Evolutionary conservation across 2,113 vertebrate genomes (phyloP).

Genomic region (Orientallactaga bullata): DNA sequence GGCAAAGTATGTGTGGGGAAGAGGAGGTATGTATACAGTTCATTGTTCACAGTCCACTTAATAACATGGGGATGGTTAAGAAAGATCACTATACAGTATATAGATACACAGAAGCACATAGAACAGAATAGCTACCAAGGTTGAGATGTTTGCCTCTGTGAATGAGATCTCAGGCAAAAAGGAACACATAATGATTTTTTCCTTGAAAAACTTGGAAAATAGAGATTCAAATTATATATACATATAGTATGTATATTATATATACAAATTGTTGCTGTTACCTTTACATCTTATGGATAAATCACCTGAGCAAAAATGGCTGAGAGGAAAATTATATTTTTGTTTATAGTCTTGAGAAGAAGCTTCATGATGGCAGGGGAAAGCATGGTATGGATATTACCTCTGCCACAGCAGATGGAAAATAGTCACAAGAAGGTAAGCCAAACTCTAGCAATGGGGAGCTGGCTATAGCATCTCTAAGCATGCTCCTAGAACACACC

Average conservation of each 20-base stretch:
- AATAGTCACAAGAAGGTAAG: too few relatives aligned
- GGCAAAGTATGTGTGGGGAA: neutral
- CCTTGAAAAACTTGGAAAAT: neutral
- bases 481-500: too few relatives aligned
- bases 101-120: neutral
- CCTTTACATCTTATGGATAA: too few relatives aligned
- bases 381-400: too few relatives aligned
- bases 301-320: too few relatives aligned
- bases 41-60: neutral
- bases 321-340: too few relatives aligned
- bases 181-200: neutral
- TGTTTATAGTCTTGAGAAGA: too few relatives aligned
- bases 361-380: too few relatives aligned
- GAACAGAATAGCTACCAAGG: neutral
- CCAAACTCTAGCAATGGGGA: too few relatives aligned
- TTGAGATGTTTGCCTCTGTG: neutral
- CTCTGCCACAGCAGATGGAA: too few relatives aligned
- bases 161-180: neutral
- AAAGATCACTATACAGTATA: neutral
- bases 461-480: too few relatives aligned
- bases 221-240: neutral
- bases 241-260: neutral
- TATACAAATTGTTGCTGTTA: neutral
- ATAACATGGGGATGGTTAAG: too few relatives aligned
- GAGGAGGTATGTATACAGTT: neutral